A percentile compares a stretch with the other conserved stretches of the same genome.
These are phyloP conservation scores for Cygnus atratus DNA, from an alignment of 2,113 vertebrate genomes.

Conservation along the genomic window DNA sequence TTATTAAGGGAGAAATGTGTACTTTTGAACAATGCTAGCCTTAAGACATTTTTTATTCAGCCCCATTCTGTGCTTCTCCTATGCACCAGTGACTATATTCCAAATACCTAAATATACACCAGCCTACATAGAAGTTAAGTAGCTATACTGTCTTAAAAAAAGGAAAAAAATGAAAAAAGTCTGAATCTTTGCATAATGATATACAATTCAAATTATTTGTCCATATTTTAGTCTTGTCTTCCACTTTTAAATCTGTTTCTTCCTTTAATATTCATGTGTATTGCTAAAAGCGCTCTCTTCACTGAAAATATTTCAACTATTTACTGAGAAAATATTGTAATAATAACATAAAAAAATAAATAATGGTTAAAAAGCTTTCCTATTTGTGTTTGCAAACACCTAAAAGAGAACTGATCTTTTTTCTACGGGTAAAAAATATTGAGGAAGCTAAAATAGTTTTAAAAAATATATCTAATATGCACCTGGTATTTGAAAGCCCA, in stretches of 20 bases:
- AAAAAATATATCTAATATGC: not conserved
- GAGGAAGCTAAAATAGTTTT: not conserved
- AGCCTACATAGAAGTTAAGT: not conserved
- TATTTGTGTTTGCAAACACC: not conserved
- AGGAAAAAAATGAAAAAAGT: not conserved
- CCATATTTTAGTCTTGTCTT: not conserved
- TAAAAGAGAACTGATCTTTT: not conserved
- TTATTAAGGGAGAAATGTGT: not conserved
- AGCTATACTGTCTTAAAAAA: not conserved
- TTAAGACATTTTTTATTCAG: not conserved
- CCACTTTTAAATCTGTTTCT: not conserved
- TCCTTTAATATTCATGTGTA: not conserved
- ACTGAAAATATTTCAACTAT: not conserved
- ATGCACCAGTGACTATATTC: not conserved
- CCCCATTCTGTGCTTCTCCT: not conserved
- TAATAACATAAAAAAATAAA: too few species aligned
- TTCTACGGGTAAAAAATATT: not conserved
- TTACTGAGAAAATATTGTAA: too few species aligned
- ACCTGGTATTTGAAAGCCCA: not conserved
- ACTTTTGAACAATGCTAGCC: not conserved
- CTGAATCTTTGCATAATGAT: not conserved
- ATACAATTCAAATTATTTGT: not conserved
- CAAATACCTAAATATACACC: not conserved
- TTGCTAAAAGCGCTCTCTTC: not conserved
- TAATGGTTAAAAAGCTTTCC: not conserved